Conservation (phyloP, 2,113 vertebrate species). For the Ascaphus truei region DNA sequence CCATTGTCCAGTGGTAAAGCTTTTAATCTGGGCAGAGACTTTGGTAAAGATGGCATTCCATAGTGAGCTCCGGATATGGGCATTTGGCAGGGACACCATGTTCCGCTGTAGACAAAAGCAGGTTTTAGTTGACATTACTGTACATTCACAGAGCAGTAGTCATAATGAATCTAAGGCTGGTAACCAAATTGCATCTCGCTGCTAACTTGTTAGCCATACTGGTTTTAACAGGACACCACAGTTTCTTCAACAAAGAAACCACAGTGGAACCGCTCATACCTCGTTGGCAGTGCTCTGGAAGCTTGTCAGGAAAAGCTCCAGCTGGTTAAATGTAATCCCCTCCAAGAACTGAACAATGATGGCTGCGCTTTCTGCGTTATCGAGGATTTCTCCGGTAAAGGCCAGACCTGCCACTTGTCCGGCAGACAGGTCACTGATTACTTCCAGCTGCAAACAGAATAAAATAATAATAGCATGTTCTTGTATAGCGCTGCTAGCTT, state of each 20-base stretch:
- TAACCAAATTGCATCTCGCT: too few relatives aligned
- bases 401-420: slow-evolving; percentile 21
- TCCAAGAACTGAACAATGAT: slow-evolving; percentile 2
- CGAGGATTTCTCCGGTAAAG: slow-evolving; percentile 24
- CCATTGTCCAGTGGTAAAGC: slow-evolving; percentile 2
- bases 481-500: too few relatives aligned
- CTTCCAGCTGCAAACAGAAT: slow-evolving; percentile 22
- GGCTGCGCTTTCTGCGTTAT: neutral
- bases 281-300: slow-evolving; percentile 8
- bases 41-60: neutral
- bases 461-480: too few relatives aligned
- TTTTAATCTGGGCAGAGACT: neutral
- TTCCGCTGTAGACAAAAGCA: neutral
- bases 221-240: too few relatives aligned
- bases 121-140: neutral
- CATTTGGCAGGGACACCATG: neutral
- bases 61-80: neutral
- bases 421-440: slow-evolving; percentile 6
- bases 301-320: slow-evolving; percentile 8
- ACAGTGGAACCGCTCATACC: neutral
- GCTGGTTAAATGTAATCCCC: neutral
- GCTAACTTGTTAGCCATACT: too few relatives aligned
- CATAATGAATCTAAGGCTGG: neutral
- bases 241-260: neutral
- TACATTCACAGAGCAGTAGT: neutral